Percentiles rank a stretch among this genome's conserved stretches.
Conservation (phyloP, 2,888 invertebrate species). For the Drosophila emarginata region DNA sequence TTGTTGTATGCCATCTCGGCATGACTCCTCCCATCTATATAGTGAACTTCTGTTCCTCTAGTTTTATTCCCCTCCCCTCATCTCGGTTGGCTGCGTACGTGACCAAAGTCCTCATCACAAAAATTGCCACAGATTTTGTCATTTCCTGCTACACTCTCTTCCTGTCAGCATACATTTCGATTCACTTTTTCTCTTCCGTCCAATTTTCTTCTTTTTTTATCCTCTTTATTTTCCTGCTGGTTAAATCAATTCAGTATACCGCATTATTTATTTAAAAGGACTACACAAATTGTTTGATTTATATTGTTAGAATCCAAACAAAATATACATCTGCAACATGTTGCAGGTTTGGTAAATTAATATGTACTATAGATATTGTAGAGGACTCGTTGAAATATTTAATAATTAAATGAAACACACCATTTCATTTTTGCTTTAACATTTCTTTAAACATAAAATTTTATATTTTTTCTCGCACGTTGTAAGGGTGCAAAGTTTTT, state of each 20-base stretch:
- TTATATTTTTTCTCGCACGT: too few species aligned
- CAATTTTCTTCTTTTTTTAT: background rate
- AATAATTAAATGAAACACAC: too few species aligned
- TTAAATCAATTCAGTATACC: constrained; percentile 8
- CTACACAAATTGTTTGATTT: constrained; percentile 36
- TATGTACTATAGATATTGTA: too few species aligned
- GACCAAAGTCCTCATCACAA: constrained; percentile 36
- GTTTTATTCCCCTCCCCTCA: background rate
- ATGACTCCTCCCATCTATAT: background rate
- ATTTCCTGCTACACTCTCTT: constrained; percentile 19
- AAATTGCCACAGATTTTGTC: constrained; percentile 54
- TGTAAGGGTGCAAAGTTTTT: too few species aligned
- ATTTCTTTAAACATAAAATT: too few species aligned
- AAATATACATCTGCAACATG: background rate
- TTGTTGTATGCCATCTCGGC: constrained; percentile 12
- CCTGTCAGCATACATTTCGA: background rate
- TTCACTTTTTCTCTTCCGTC: background rate
- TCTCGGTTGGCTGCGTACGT: constrained; percentile 40
- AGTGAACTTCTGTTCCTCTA: background rate
- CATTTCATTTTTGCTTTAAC: too few species aligned
- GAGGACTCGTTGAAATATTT: background rate
- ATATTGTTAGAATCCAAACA: constrained; percentile 4
- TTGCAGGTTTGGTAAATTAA: background rate
- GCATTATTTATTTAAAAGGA: constrained; percentile 44
- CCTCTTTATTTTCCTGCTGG: background rate